Evolutionary conservation across 2,113 vertebrate species (phyloP).

Genomic region (Irena cyanogastra): DNA sequence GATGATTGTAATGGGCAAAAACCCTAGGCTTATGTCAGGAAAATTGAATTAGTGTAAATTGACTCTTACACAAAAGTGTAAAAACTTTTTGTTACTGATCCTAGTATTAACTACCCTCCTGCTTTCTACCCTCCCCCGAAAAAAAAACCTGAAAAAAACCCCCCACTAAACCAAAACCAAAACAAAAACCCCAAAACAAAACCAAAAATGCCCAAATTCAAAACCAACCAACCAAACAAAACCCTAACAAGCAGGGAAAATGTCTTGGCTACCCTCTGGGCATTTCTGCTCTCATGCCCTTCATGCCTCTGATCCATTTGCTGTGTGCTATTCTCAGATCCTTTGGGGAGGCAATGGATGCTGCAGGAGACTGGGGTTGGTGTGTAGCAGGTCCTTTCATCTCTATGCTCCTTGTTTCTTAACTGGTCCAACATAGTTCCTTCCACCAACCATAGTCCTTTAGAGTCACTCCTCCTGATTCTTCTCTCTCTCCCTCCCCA

Average conservation of each 20-base stretch:
- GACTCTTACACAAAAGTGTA: too few species aligned
- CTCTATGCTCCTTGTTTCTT: background rate
- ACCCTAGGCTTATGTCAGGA: background rate
- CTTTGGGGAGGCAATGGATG: background rate
- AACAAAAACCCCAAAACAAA: background rate
- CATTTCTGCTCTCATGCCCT: background rate
- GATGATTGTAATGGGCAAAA: background rate
- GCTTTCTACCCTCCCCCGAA: background rate
- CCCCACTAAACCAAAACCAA: background rate
- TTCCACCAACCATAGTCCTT: background rate
- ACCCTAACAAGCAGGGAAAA: background rate
- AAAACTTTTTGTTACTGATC: background rate
- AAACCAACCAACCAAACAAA: background rate
- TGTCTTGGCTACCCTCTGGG: background rate
- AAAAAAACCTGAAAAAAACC: too few species aligned
- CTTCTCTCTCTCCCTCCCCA: background rate
- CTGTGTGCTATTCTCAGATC: accelerated
- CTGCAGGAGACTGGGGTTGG: background rate
- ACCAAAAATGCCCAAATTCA: background rate
- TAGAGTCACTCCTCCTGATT: background rate
- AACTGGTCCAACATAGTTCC: background rate
- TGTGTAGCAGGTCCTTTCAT: background rate
- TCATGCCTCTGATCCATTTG: background rate
- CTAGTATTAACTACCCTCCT: background rate
- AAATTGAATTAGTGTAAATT: background rate